These are phyloP conservation scores for Borostomias antarcticus DNA, from an alignment of 2,797 vertebrate genomes.

Conservation along the genomic window DNA sequence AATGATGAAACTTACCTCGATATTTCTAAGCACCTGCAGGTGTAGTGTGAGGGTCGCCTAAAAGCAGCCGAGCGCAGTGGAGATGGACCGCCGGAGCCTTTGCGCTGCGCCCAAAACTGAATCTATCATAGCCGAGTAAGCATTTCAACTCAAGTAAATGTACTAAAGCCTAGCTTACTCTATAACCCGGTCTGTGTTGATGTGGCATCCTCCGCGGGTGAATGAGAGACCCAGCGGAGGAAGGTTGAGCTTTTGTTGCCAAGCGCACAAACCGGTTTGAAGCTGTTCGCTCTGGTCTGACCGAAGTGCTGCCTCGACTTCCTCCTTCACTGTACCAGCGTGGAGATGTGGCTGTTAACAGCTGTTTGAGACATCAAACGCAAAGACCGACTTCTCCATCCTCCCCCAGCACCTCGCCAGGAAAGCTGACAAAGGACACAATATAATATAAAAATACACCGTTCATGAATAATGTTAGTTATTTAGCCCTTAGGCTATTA, in stretches of 20 bases:
- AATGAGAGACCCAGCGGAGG: background rate
- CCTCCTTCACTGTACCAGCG: background rate
- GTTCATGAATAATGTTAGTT: no score
- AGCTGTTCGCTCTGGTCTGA: constrained; percentile 67
- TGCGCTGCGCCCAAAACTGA: background rate
- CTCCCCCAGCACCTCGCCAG: background rate
- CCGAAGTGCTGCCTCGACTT: constrained; percentile 8
- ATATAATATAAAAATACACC: no score
- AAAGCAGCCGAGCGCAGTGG: background rate
- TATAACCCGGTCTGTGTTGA: constrained; percentile 1
- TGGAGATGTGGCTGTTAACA: background rate
- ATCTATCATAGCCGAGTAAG: constrained; percentile 11
- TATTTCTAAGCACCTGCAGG: constrained; percentile 1
- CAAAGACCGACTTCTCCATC: background rate
- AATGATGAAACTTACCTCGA: constrained; percentile 2
- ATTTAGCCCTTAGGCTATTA: no score
- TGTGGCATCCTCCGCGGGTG: constrained; percentile 2
- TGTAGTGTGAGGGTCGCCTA: background rate
- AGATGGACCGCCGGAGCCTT: constrained; percentile 4
- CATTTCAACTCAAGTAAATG: constrained; percentile 4
- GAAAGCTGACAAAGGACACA: background rate
- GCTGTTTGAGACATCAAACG: constrained; percentile 6
- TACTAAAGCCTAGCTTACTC: background rate
- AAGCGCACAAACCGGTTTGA: constrained; percentile 64
- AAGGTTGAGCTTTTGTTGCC: constrained; percentile 53